These are phyloP conservation scores for Drosophila nigromelanica DNA, from an alignment of 1,140 invertebrate genomes.

Conservation along the genomic window DNA sequence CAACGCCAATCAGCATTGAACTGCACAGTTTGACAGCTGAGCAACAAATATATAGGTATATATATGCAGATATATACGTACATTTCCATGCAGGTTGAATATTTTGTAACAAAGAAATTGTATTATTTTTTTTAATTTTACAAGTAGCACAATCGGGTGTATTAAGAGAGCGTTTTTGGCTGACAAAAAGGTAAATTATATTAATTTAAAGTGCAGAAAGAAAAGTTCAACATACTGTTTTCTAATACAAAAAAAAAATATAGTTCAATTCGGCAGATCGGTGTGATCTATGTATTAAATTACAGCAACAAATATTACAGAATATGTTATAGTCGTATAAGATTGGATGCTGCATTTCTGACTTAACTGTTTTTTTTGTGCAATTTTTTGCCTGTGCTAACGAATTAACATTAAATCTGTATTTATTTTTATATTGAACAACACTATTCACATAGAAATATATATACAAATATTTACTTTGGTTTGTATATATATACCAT, in stretches of 20 bases:
- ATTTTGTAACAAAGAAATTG: constrained; percentile 2
- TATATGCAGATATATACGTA: constrained; percentile 18
- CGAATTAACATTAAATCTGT: constrained; percentile 54
- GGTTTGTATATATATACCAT: constrained; percentile 7
- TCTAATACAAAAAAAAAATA: no score
- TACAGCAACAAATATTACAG: background rate
- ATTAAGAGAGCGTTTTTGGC: no score
- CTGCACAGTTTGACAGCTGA: constrained; percentile 75
- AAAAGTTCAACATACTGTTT: no score
- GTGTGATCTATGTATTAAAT: no score
- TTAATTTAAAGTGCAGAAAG: no score
- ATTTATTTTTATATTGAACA: constrained; percentile 59
- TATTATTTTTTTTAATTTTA: background rate
- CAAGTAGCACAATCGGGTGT: background rate
- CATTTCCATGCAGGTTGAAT: constrained; percentile 24
- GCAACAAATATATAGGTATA: constrained; percentile 37
- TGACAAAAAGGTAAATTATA: no score
- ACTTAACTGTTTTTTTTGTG: constrained; percentile 37
- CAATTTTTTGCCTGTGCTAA: constrained; percentile 12
- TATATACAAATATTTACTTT: constrained; percentile 8
- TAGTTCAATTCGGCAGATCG: no score
- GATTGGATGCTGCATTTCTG: background rate
- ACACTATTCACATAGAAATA: constrained; percentile 7
- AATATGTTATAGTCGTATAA: background rate
- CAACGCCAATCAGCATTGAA: constrained; percentile 62